phyloP scores from a whole-genome alignment of 2,113 vertebrate genomes.

The Cinclus mexicanus region DNA sequence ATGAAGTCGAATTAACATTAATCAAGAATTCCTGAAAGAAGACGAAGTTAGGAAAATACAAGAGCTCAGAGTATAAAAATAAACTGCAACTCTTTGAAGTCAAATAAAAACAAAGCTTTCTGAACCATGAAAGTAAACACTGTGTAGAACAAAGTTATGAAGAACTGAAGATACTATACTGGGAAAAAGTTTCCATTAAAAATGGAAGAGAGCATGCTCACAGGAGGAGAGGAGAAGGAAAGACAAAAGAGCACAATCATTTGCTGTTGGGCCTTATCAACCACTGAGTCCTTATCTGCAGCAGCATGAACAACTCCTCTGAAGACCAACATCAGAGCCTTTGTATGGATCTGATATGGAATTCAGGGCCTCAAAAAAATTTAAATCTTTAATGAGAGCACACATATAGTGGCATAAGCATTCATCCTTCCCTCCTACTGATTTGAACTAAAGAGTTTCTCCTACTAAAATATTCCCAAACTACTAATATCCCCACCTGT shows the following conservation, averaged over 20 bases:
- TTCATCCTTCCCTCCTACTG: not conserved
- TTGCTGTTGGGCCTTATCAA: not conserved
- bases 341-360: slow-evolving; percentile 19
- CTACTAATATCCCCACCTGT: not conserved
- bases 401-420: not conserved
- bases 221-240: fast-evolving
- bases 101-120: not conserved
- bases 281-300: not conserved
- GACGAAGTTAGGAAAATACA: not conserved
- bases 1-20: slow-evolving; percentile 18
- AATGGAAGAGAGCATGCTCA: not conserved
- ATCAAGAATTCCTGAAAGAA: not conserved
- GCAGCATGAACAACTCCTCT: slow-evolving; percentile 25
- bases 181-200: not conserved
- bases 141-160: not conserved
- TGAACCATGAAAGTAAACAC: not conserved
- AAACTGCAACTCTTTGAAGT: not conserved
- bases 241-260: not conserved
- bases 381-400: not conserved
- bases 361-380: not conserved
- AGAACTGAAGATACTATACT: not conserved
- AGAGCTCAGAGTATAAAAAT: not conserved
- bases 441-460: not conserved
- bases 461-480: not conserved
- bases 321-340: slow-evolving; percentile 22